Evolutionary conservation across 1,140 invertebrate species (phyloP), one percentile per base, ranked within the genome.

Genomic region (Philotrypesis tridentata): DNA sequence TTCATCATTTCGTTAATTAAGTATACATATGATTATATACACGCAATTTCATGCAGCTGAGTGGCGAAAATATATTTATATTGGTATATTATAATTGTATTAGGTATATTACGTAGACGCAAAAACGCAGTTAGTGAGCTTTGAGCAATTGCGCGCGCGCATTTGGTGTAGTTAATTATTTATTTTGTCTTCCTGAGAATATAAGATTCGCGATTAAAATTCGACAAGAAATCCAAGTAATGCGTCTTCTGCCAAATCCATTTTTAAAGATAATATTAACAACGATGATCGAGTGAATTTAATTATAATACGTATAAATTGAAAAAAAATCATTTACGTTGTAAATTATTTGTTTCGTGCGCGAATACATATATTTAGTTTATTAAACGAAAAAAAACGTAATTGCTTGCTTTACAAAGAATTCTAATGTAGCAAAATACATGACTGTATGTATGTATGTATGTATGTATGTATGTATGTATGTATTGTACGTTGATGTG

Each of bases 151-250:
- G 67, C 14, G 33, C 29, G 21, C 23, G 9, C 27, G 40, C 7
- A 55, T 37, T 37, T 9, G 33, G 48, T 60, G 23, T 78, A 73
- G 70, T n/a, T 78, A 83, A 79, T 78, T 79, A 78, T 68, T 78
- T 73, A 82, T 82, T 78, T 71, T 67, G 75, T 82, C 74, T 77
- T 82, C 70, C 81, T 17, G 25, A 55, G 14, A 8, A 68, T 79
- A 29, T 61, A 12, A 68, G 17, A 25, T 40, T 1, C 23, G 48
- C 48, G 17, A 43, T 11, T 12, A 11, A 61, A 72, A 65, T n/a
- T 71, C 9, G 71, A 61, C 1, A 2, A 61, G 12, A 76, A 76
- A 76, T 76, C 29, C 60, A 17, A 65, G 55, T 55, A n/a, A n/a
- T 17, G 48, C 48, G 48, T n/a, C 6, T 21, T 55, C 21, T 55